phyloP scores from a whole-genome alignment of 2,113 vertebrate species.

The Lepus timidus region DNA sequence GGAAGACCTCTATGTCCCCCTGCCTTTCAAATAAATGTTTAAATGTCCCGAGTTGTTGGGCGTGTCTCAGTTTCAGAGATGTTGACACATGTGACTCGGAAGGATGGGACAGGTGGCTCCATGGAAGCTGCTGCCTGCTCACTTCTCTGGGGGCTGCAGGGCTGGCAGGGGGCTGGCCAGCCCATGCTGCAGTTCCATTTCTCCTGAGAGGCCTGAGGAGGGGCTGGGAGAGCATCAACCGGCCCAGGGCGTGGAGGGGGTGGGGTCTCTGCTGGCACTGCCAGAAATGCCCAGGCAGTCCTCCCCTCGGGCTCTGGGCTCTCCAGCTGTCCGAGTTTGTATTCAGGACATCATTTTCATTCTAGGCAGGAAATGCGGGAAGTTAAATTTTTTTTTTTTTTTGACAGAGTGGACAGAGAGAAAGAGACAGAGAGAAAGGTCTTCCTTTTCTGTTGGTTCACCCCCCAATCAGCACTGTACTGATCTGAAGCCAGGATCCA shows the following conservation, averaged over 20 bases:
- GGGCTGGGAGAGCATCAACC: not conserved
- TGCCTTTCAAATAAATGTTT: too few species aligned
- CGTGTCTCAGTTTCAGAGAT: not conserved
- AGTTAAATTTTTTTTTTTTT: too few species aligned
- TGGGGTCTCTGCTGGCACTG: not conserved
- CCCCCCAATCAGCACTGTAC: too few species aligned
- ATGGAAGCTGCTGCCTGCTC: accelerated
- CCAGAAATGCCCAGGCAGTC: too few species aligned
- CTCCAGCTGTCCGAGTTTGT: conserved; percentile 23
- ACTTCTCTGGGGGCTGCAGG: not conserved
- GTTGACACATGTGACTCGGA: not conserved
- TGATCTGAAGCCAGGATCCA: too few species aligned
- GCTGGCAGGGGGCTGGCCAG: not conserved
- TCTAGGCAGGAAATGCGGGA: conserved; percentile 46
- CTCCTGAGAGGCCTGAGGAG: not conserved
- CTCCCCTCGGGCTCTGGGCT: not conserved
- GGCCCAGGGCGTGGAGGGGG: too few species aligned
- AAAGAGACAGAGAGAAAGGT: too few species aligned
- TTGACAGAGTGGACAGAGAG: too few species aligned
- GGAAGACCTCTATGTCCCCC: too few species aligned
- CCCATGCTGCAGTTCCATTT: not conserved
- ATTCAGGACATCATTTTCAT: conserved; percentile 61
- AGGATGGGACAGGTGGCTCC: not conserved
- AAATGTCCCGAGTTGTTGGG: not conserved
- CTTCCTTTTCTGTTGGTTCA: too few species aligned